Evolutionary conservation across 2,888 invertebrate genomes (phyloP), one percentile per base, ranked within the genome.

Genomic region (Ectemnius cavifrons): DNA sequence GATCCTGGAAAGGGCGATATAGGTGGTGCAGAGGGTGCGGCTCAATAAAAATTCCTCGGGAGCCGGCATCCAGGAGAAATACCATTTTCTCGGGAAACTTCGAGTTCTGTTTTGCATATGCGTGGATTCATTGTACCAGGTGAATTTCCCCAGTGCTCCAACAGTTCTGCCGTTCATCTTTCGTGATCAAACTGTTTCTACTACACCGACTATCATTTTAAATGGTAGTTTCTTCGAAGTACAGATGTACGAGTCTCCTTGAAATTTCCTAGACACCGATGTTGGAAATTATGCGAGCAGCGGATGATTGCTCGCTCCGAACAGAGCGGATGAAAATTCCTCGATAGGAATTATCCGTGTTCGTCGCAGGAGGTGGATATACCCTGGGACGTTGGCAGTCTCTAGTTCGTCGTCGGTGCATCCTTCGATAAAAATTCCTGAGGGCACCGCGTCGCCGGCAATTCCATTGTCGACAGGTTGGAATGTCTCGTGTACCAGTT

Each of bases 321-420:
- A 60, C 68, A 61, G 78, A 59, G 67, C 63, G 71, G 77, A 82
- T 82, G 82, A 77, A 74, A 82, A 82, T 83, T 82, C 83, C 79
- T 66, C 68, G 68, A 71, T 75, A 71, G 72, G 65, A 83, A 75
- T 75, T 75, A 83, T 83, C 71, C 79, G 81, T 71, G 71, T 75
- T 61, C 60, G 71, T 52, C 56, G 63, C 60, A 13, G 11, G 37
- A 37, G 11, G 37, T 37, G 37, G 11, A 37, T 37, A 37, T 37
- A 37, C 2, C 2, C 8, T 4, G 8, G 2, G 37, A 63, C 81
- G 75, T 73, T 66, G 74, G 72, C 72, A 14, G 60, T 37, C 8
- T 37, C 11, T 11, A 11, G 37, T 6, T 37, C 6, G 37, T 37
- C 37, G 37, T 18, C 57, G 62, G 47, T 68, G 66, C 64, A 66